These are phyloP conservation scores for Eutrigla gurnardus DNA, from an alignment of 2,797 vertebrate genomes.

Conservation along the genomic window DNA sequence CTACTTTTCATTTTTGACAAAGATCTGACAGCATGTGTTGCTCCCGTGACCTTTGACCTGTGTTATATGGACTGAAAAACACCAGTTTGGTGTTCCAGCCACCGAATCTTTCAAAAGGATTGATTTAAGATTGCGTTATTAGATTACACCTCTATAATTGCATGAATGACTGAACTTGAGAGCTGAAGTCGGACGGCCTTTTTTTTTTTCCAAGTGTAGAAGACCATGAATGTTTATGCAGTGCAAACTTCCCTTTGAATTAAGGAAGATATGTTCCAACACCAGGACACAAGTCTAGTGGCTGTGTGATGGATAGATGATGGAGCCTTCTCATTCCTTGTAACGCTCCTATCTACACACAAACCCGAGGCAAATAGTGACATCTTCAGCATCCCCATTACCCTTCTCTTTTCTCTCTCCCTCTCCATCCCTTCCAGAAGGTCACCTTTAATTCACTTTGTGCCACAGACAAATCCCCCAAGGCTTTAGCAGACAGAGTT, in stretches of 20 bases:
- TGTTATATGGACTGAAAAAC: constrained; percentile 1
- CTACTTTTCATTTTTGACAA: constrained; percentile 1
- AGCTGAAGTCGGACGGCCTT: background rate
- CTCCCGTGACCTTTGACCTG: background rate
- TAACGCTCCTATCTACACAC: constrained; percentile 9
- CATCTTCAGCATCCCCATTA: constrained; percentile 45
- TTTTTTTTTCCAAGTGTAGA: background rate
- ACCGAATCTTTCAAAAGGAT: background rate
- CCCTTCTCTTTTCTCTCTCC: constrained; percentile 16
- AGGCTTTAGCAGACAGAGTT: constrained; percentile 73
- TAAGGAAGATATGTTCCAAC: background rate
- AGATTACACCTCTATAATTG: background rate
- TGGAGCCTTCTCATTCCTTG: background rate
- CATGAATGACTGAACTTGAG: background rate
- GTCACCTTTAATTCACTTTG: constrained; percentile 84
- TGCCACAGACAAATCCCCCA: constrained; percentile 75
- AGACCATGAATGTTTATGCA: background rate
- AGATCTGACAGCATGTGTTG: background rate
- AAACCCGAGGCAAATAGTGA: constrained; percentile 35
- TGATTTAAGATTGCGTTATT: constrained; percentile 3
- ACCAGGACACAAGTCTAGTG: background rate
- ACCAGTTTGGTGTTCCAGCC: constrained; percentile 9
- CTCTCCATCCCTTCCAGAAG: constrained; percentile 65
- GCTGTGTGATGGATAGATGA: background rate
- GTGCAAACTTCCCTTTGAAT: background rate